These are phyloP conservation scores for Drosophila cyrtoloma DNA, from an alignment of 2,888 invertebrate species.

Conservation along the genomic window DNA sequence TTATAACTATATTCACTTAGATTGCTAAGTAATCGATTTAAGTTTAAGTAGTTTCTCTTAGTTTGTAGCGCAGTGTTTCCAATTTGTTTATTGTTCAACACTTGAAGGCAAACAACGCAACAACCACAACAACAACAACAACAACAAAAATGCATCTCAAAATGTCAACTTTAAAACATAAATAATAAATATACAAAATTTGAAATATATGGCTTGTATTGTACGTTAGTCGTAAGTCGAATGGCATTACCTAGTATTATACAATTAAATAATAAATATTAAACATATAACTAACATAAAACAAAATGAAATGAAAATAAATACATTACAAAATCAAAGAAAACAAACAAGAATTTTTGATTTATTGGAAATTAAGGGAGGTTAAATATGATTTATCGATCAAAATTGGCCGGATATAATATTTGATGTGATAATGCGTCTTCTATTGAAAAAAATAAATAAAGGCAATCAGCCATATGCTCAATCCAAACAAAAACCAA, in stretches of 20 bases:
- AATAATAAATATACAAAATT: conserved; percentile 37
- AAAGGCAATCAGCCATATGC: conserved; percentile 55
- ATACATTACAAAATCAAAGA: conserved; percentile 70
- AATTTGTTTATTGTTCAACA: conserved; percentile 55
- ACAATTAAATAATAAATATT: conserved; percentile 57
- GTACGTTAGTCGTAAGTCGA: conserved; percentile 65
- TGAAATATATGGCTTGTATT: conserved; percentile 62
- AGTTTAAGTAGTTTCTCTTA: conserved; percentile 43
- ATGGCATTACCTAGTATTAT: conserved; percentile 75
- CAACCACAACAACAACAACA: not conserved
- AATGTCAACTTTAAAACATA: conserved; percentile 50
- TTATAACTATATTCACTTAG: conserved; percentile 13
- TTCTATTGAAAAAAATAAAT: conserved; percentile 15
- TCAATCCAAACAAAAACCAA: conserved; percentile 56
- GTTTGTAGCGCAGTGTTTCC: conserved; percentile 68
- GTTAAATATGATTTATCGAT: conserved; percentile 56
- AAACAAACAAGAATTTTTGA: not conserved
- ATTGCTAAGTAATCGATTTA: conserved; percentile 47
- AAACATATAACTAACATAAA: conserved; percentile 55
- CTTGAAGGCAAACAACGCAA: conserved; percentile 28
- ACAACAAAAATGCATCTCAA: conserved; percentile 54
- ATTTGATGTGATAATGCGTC: conserved; percentile 53
- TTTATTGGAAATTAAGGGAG: conserved; percentile 7
- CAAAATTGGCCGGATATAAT: conserved; percentile 56
- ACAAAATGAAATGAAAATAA: conserved; percentile 66